These are phyloP conservation scores for Myopa testacea DNA, from an alignment of 2,888 invertebrate species.

Conservation along the genomic window DNA sequence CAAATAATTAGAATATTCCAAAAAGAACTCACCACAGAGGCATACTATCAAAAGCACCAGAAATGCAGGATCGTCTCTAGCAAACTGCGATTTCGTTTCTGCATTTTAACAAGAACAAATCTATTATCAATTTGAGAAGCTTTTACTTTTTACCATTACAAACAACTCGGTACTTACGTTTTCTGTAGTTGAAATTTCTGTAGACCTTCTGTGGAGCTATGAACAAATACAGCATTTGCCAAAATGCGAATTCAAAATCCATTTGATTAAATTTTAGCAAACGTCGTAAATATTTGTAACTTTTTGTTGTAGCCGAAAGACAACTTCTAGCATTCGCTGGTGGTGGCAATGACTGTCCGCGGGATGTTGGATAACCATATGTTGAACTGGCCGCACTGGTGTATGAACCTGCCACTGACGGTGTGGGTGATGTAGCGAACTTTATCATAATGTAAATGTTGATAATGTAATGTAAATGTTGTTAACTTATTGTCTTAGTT, in stretches of 20 bases:
- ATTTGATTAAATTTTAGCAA: conserved; percentile 94
- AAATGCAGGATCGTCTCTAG: conserved; percentile 98
- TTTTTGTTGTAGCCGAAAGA: conserved; percentile 87
- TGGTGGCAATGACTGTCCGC: conserved; percentile 76
- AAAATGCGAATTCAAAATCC: conserved; percentile 99
- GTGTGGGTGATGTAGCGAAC: conserved; percentile 74
- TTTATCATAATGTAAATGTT: conserved; percentile 68
- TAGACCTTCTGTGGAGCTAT: conserved; percentile 96
- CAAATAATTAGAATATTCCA: neutral
- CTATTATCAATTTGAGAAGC: neutral
- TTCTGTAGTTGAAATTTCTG: conserved; percentile 96
- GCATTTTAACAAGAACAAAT: conserved; percentile 60
- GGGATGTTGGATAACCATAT: conserved; percentile 66
- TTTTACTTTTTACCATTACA: neutral
- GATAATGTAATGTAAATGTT: neutral
- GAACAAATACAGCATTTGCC: conserved; percentile 98
- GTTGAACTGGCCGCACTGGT: conserved; percentile 54
- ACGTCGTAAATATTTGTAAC: conserved; percentile 87
- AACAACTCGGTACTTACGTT: conserved; percentile 76
- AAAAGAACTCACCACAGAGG: conserved; percentile 75
- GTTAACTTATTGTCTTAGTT: neutral
- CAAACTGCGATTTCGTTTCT: conserved; percentile 99
- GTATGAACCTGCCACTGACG: conserved; percentile 66
- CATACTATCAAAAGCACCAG: conserved; percentile 89
- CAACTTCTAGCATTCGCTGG: conserved; percentile 78